Evolutionary conservation across 1,140 invertebrate species (phyloP).

Genomic region (Meteorus sp.): DNA sequence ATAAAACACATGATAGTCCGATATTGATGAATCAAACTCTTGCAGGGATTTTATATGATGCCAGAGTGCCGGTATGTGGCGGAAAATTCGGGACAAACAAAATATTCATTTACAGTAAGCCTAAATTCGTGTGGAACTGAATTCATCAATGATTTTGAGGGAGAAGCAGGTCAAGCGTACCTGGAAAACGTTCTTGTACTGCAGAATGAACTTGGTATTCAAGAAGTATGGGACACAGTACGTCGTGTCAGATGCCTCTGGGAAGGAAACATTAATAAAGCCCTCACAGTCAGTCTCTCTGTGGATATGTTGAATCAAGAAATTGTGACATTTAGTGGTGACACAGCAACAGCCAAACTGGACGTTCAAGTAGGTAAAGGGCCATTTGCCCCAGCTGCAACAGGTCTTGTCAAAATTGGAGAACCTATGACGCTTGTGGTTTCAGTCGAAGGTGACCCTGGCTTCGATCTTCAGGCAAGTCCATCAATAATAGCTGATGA

Average conservation of each 20-base stretch:
- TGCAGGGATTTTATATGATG: slow-evolving; percentile 69
- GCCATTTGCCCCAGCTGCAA: slow-evolving; percentile 74
- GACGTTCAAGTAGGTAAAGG: slow-evolving; percentile 80
- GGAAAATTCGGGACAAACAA: slow-evolving; percentile 69
- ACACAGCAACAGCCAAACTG: slow-evolving; percentile 77
- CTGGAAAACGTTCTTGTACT: slow-evolving; percentile 80
- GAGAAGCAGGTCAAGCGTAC: slow-evolving; percentile 73
- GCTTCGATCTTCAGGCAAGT: slow-evolving; percentile 71
- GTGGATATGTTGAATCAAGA: slow-evolving; percentile 82
- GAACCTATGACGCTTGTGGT: slow-evolving; percentile 82
- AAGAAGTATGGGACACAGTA: slow-evolving; percentile 82
- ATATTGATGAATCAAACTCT: slow-evolving; percentile 2
- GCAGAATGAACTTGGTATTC: slow-evolving; percentile 78
- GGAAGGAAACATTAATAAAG: slow-evolving; percentile 79
- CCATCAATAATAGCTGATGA: background rate
- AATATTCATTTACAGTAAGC: slow-evolving; percentile 75
- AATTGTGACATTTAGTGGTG: slow-evolving; percentile 80
- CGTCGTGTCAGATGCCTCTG: slow-evolving; percentile 77
- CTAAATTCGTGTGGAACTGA: slow-evolving; percentile 80
- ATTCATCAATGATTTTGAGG: slow-evolving; percentile 77
- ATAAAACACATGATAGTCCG: no score
- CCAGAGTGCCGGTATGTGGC: slow-evolving; percentile 74
- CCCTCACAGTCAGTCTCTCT: slow-evolving; percentile 71
- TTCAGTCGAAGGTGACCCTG: slow-evolving; percentile 77
- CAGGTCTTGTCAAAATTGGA: slow-evolving; percentile 80